Base-by-base conservation (phyloP, 2,797 vertebrate species). In the Spinibarbus caldwelli region DNA sequence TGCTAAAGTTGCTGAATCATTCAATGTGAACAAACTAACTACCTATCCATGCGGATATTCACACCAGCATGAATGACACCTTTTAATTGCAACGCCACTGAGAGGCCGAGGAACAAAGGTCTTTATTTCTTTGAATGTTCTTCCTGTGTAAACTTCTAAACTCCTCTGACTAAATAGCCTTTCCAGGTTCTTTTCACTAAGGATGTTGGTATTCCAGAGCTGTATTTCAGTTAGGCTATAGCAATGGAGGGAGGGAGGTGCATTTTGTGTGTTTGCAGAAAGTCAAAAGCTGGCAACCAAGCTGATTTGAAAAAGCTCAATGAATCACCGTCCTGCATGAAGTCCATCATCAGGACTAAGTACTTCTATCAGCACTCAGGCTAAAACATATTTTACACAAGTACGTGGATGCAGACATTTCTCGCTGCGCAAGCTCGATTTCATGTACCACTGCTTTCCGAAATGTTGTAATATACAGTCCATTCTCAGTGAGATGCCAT, bases 141-240 rank as follows among this genome's bases (percentile, higher is more conserved):
- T 85, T 43, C 77, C 73, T n/a, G 75, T 81, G 79, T 87, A 82
- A 87, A 86, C 77, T 79, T 66, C 83, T 66, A 78, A 45, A 62
- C 79, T 68, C 31, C 73, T 59, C 80, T 26, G 64, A 85, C 87
- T 85, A 85, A 80, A 89, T 86, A 49, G 84, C 72, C 84, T 80
- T 87, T 85, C 86, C 86, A 78, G 85, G 83, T 72, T 73, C 86
- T 76, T 89, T 92, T 92, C 88, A 90, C 52, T 2, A 1, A 8
- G 29, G 29, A 59, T 49, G 88, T 91, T 91, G 86, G 88, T 89
- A 92, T 91, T 92, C 90, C 70, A 78, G 70, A 43, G 86, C 77
- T 70, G 82, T 41, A 19, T 77, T 84, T 83, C 57, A 26, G 85
- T 77, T 75, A 59, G 41, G 57, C 78, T 73, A 71, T 73, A 86